Evolutionary conservation across 2,888 invertebrate species (phyloP).

Genomic region (Sepiola atlantica): DNA sequence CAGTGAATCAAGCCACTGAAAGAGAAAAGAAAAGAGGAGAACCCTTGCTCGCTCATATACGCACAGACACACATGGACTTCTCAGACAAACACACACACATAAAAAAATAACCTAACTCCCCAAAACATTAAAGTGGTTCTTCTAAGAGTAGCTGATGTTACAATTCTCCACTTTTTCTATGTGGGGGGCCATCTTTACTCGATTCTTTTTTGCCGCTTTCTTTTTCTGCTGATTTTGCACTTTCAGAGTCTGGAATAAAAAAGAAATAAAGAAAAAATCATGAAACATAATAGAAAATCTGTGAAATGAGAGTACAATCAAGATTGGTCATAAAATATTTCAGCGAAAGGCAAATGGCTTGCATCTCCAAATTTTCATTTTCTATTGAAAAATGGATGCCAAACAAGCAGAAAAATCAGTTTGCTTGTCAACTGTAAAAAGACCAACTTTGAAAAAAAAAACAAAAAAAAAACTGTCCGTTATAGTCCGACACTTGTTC

Average conservation of each 20-base stretch:
- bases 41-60: neutral
- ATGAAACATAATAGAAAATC: neutral
- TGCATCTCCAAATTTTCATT: too few species aligned
- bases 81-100: slow-evolving; percentile 3
- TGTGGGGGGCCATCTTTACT: neutral
- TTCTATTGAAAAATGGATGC: too few species aligned
- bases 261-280: too few species aligned
- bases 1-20: neutral
- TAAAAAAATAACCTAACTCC: neutral
- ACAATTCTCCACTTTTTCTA: slow-evolving; percentile 38
- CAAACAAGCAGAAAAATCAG: too few species aligned
- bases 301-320: too few species aligned
- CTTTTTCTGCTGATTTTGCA: slow-evolving; percentile 24
- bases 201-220: neutral
- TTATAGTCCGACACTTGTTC: too few species aligned
- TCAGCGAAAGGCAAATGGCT: too few species aligned
- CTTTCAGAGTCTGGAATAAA: neutral
- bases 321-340: too few species aligned
- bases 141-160: neutral
- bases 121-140: neutral
- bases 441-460: too few species aligned
- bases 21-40: neutral
- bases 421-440: too few species aligned
- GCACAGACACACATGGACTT: neutral
- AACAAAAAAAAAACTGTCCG: too few species aligned